Evolutionary conservation across 2,888 invertebrate species (phyloP), one percentile per base, ranked within the genome.

Genomic region (Nasonovia ribisnigri): DNA sequence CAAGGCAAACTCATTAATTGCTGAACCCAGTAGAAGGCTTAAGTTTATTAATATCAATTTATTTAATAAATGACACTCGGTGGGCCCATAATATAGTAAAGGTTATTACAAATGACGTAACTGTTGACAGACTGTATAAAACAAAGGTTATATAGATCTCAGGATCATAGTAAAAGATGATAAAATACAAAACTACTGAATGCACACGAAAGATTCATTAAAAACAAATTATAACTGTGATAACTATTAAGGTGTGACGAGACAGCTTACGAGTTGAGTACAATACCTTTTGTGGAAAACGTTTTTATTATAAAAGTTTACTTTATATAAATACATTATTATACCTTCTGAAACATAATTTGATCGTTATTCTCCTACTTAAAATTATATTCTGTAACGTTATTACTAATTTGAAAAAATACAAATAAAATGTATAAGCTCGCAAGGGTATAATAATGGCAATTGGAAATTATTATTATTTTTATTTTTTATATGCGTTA

Each of bases 1-100:
- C n/a, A 84, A 51, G 42, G 42, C 51, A 42, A 54, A 29, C 42
- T 84, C 84, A 46, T 90, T 67, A 90, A 67, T 60, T 67, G 60
- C 46, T 36, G 29, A 67, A 90, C 20, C 20, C 89, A n/a, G 84
- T 54, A 51, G 84, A 91, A 20, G 29, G 54, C 54, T 54, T 88
- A 54, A 88, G 84, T 91, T 91, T 84, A 84, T 84, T 91, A 84
- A 91, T 91, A 84, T 54, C 51, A 91, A 91, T 84, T 84, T 67
- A 51, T 91, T 42, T 84, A 42, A 84, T 84, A 84, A 51, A 91
- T 24, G 84, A 54, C 91, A 51, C 91, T 51, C 77, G 42, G 48
- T 51, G 77, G 77, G 51, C 42, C 29, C 42, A 84, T 84, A 84
- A 42, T 54, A 84, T 54, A 13, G 88, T 88, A 88, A 88, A 88